phyloP scores from a whole-genome alignment of 2,888 invertebrate genomes.

The Aplocera efformata region DNA sequence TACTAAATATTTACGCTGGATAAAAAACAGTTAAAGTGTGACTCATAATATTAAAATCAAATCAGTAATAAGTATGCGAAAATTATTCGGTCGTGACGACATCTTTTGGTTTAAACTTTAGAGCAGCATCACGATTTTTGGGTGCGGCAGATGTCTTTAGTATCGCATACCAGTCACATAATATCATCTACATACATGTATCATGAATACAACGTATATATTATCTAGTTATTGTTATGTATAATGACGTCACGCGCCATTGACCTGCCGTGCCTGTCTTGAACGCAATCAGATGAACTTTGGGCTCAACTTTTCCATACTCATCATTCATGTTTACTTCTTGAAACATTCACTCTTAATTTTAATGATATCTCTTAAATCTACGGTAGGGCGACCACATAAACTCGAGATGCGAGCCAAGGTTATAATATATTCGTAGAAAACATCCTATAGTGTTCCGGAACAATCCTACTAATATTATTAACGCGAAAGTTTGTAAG shows the following conservation, averaged over 20 bases:
- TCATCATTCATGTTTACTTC: too few relatives aligned
- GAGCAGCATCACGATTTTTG: slow-evolving; percentile 34
- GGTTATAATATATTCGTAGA: too few relatives aligned
- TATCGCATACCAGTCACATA: slow-evolving; percentile 40
- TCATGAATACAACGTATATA: slow-evolving; percentile 42
- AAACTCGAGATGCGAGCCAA: too few relatives aligned
- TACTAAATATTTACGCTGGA: slow-evolving; percentile 22
- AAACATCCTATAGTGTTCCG: too few relatives aligned
- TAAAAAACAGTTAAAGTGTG: slow-evolving; percentile 17
- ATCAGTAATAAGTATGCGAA: slow-evolving; percentile 23
- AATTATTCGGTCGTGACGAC: slow-evolving; percentile 22
- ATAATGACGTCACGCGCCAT: slow-evolving; percentile 67
- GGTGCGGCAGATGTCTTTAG: slow-evolving; percentile 41
- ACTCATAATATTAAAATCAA: slow-evolving; percentile 24
- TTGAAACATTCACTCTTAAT: too few relatives aligned
- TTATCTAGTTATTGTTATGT: slow-evolving; percentile 39
- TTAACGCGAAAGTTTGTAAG: too few relatives aligned
- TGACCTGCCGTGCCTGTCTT: slow-evolving; percentile 51
- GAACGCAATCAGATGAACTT: slow-evolving; percentile 16
- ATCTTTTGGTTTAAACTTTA: slow-evolving; percentile 21
- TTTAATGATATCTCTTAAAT: too few relatives aligned
- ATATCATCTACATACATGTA: slow-evolving; percentile 26
- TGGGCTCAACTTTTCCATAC: slow-evolving; percentile 5
- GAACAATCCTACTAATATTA: too few relatives aligned
- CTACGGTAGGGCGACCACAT: too few relatives aligned